Base-by-base conservation (phyloP, 2,797 vertebrate species). In the Octomys mimax region DNA sequence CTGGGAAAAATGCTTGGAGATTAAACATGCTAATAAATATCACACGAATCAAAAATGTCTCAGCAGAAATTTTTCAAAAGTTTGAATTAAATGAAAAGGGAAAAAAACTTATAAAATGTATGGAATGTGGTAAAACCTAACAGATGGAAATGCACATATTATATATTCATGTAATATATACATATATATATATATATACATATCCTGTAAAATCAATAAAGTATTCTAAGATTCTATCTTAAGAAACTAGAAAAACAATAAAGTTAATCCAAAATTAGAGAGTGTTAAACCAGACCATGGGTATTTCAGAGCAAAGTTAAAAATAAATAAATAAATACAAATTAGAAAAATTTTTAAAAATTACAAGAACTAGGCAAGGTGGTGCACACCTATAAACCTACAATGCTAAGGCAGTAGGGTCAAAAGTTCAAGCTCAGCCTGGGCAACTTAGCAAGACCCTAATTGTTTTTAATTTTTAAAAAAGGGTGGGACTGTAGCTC, bases 261-360 rank as follows among this genome's bases (percentile, higher is more conserved):
- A 92, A 85, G 28, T 83, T 80, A 92, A 92, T 77, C 8, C 26
- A 73, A 93, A 91, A 42, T 46, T 79, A 52, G 85, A 88, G 28
- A 39, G 75, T 78, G 68, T 62, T 83, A 87, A 91, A 87, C 91
- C 62, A 49, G 46, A 89, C 49, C 64, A 71, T 73, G 39, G 31
- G 57, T 57, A 84, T 59, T 94, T 92, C 33, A 89, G 26, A 93
- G n/a, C 5, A 84, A 92, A 83, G 33, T 16, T 90, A 31, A 91
- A 49, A 4, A 39, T 39, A 39, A 90, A 90, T 42, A 42, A 42
- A 42, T 42, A 42, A 94, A 82, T n/a, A 90, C 71, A 89, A 87
- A 85, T 52, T 75, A 89, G 28, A 82, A 10, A 68, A 95, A 95
- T 36, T 70, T 36, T 9, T 10, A 90, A 71, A 92, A 83, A 81